Evolutionary conservation across 1,140 invertebrate species (phyloP).

Genomic region (Maniola jurtina): DNA sequence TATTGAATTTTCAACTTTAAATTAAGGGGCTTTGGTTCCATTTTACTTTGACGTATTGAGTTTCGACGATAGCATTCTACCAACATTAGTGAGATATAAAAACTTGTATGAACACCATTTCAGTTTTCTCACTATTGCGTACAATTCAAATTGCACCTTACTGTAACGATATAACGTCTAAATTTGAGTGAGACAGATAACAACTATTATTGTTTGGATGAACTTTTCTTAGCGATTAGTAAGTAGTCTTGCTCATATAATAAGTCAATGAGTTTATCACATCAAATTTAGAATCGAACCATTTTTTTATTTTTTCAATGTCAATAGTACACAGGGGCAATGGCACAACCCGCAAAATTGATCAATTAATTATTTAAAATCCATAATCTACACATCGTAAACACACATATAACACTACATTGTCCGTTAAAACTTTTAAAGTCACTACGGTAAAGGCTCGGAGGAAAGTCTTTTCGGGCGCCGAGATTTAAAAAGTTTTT

Average conservation of each 20-base stretch:
- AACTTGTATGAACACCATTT: no score
- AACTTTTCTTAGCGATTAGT: not conserved
- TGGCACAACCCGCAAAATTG: slow-evolving; percentile 58
- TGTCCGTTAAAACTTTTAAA: slow-evolving; percentile 36
- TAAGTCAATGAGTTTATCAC: slow-evolving; percentile 48
- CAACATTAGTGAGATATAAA: no score
- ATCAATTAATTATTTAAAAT: slow-evolving; percentile 24
- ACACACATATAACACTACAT: slow-evolving; percentile 69
- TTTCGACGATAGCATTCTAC: no score
- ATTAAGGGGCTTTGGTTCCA: no score
- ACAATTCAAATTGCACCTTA: no score
- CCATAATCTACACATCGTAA: slow-evolving; percentile 59
- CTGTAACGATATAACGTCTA: no score
- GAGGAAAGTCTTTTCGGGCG: slow-evolving; percentile 50
- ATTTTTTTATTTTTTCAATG: slow-evolving; percentile 2
- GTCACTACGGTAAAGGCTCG: slow-evolving; percentile 57
- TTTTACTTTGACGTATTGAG: no score
- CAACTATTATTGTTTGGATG: no score
- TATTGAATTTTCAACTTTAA: no score
- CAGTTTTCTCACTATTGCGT: no score
- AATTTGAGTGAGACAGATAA: no score
- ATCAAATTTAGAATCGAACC: slow-evolving; percentile 30
- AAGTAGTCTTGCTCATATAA: slow-evolving; percentile 6
- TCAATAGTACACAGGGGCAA: slow-evolving; percentile 36
- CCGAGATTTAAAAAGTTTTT: slow-evolving; percentile 40